Evolutionary conservation across 2,888 invertebrate genomes (phyloP).

Genomic region (Thereva unica): DNA sequence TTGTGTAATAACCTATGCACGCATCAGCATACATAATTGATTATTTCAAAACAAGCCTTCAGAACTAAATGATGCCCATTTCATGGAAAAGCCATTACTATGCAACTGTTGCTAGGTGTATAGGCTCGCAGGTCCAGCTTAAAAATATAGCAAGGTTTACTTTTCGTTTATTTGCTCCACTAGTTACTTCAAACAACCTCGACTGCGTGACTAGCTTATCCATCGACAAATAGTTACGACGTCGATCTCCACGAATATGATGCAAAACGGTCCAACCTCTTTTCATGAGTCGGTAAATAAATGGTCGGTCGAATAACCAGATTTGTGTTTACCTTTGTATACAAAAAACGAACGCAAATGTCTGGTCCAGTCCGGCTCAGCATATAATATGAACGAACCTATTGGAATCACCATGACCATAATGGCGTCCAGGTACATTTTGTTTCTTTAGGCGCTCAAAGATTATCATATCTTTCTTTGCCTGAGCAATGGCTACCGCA

Average conservation of each 20-base stretch:
- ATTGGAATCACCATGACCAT: slow-evolving; percentile 15
- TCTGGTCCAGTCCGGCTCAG: slow-evolving; percentile 24
- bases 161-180: slow-evolving; percentile 32
- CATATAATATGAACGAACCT: slow-evolving; percentile 11
- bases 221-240: not conserved
- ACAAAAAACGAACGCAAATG: slow-evolving; percentile 23
- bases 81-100: slow-evolving; percentile 28
- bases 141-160: slow-evolving; percentile 30
- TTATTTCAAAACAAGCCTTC: no score
- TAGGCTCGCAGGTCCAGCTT: slow-evolving; percentile 16
- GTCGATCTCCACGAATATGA: not conserved
- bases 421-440: slow-evolving; percentile 20
- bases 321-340: slow-evolving; percentile 13
- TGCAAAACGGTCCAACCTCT: slow-evolving; percentile 27
- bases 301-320: slow-evolving; percentile 23
- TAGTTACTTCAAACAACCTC: slow-evolving; percentile 29
- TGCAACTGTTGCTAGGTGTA: slow-evolving; percentile 26
- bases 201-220: slow-evolving; percentile 29
- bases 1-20: no score
- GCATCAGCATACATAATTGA: no score
- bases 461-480: not conserved
- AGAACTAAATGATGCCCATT: not conserved
- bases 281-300: slow-evolving; percentile 32
- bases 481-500: slow-evolving; percentile 31
- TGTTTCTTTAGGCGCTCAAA: slow-evolving; percentile 1